Evolutionary conservation across 2,113 vertebrate species (phyloP).

Genomic region (Malurus cyaneus): DNA sequence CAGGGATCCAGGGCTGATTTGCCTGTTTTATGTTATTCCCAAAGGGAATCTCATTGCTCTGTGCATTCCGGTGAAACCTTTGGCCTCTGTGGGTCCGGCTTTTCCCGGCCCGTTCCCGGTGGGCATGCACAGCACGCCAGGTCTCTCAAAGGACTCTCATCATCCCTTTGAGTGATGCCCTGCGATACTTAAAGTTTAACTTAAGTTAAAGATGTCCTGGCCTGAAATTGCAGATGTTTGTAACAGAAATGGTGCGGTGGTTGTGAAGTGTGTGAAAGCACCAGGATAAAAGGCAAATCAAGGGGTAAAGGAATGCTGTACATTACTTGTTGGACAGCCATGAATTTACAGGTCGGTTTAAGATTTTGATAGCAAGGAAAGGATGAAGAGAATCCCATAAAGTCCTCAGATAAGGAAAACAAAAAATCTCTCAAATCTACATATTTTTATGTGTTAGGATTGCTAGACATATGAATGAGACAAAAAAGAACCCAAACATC

Average conservation of each 20-base stretch:
- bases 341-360: rapidly evolving
- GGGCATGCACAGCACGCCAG: background rate
- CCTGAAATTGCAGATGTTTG: background rate
- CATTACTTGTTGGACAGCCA: background rate
- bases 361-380: background rate
- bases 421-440: background rate
- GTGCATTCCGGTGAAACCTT: rapidly evolving
- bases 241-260: background rate
- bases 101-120: background rate
- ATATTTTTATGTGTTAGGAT: background rate
- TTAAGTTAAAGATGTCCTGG: background rate
- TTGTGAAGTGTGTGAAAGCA: background rate
- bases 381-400: background rate
- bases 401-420: background rate
- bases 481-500: background rate
- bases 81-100: too few species aligned
- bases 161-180: too few species aligned
- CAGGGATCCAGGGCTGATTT: background rate
- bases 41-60: rapidly evolving
- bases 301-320: background rate
- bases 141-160: too few species aligned
- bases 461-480: background rate
- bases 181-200: background rate
- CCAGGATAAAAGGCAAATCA: too few species aligned
- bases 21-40: background rate